Evolutionary conservation across 2,888 invertebrate species (phyloP).

Genomic region (Ametastegia equiseti): DNA sequence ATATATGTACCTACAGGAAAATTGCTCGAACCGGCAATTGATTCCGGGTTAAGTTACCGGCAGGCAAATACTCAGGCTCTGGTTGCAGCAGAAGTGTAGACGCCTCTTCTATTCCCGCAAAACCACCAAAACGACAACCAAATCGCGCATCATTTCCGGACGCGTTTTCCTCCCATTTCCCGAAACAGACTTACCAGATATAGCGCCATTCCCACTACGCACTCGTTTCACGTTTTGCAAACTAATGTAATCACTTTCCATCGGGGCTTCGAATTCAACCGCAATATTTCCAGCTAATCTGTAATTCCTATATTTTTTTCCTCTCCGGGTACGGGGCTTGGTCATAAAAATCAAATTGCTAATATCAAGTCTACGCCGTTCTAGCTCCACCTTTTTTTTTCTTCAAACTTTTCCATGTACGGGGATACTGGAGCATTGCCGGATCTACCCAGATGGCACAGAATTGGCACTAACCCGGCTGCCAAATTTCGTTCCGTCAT

Average conservation of each 20-base stretch:
- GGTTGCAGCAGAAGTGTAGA: not conserved
- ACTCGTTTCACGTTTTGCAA: not conserved
- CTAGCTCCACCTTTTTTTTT: too few species aligned
- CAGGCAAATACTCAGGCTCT: not conserved
- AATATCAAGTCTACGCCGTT: too few species aligned
- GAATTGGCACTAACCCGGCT: too few species aligned
- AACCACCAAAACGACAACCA: slow-evolving; percentile 10
- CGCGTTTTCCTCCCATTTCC: not conserved
- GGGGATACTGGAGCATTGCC: too few species aligned
- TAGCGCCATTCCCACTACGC: not conserved
- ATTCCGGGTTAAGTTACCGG: slow-evolving; percentile 35
- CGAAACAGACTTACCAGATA: not conserved
- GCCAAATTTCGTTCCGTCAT: too few species aligned
- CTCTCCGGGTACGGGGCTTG: not conserved
- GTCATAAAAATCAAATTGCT: too few species aligned
- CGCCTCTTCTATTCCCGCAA: not conserved
- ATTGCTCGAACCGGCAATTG: slow-evolving; percentile 33
- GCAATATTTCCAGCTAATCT: not conserved
- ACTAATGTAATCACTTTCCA: not conserved
- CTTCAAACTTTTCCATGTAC: too few species aligned
- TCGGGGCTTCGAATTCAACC: not conserved
- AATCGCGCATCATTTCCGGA: slow-evolving; percentile 14
- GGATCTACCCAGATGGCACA: too few species aligned
- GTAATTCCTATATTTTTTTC: not conserved
- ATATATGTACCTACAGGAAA: not conserved